Percentiles rank a stretch among this genome's conserved stretches.
Conservation (phyloP, 2,797 vertebrate genomes). For the Euthynnus affinis region DNA sequence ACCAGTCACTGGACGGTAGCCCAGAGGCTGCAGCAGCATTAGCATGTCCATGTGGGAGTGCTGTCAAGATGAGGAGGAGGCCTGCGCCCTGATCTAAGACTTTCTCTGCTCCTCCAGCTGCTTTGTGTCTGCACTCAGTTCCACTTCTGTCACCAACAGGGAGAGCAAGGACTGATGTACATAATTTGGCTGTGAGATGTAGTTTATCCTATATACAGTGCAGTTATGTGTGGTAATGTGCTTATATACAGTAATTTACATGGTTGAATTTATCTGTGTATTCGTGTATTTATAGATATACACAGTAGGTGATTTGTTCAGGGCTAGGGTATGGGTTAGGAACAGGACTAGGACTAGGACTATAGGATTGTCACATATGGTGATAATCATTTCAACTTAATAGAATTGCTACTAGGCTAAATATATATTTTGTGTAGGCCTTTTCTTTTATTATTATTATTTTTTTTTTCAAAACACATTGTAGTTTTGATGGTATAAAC, state of each 20-base stretch:
- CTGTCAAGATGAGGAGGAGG: conserved; percentile 43
- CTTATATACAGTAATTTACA: neutral
- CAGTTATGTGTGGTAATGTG: neutral
- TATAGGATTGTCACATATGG: too few relatives aligned
- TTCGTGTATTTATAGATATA: neutral
- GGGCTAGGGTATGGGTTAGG: too few relatives aligned
- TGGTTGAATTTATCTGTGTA: neutral
- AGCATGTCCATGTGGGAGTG: conserved; percentile 54
- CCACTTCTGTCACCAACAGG: neutral
- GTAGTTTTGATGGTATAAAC: too few relatives aligned
- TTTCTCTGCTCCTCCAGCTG: conserved; percentile 49
- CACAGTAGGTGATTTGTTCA: neutral
- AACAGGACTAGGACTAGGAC: too few relatives aligned
- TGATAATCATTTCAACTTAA: too few relatives aligned
- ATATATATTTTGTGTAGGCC: too few relatives aligned
- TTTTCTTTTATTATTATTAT: too few relatives aligned
- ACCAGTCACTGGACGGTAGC: conserved; percentile 20
- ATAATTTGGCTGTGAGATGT: neutral
- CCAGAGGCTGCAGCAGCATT: conserved; percentile 29
- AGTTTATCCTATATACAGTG: neutral
- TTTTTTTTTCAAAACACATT: too few relatives aligned
- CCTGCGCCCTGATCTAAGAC: conserved; percentile 34
- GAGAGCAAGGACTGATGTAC: neutral
- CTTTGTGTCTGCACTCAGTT: conserved; percentile 31
- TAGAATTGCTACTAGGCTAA: too few relatives aligned